Evolutionary conservation across 1,140 invertebrate species (phyloP), one percentile per base, ranked within the genome.

Genomic region (Calosoma granatense): DNA sequence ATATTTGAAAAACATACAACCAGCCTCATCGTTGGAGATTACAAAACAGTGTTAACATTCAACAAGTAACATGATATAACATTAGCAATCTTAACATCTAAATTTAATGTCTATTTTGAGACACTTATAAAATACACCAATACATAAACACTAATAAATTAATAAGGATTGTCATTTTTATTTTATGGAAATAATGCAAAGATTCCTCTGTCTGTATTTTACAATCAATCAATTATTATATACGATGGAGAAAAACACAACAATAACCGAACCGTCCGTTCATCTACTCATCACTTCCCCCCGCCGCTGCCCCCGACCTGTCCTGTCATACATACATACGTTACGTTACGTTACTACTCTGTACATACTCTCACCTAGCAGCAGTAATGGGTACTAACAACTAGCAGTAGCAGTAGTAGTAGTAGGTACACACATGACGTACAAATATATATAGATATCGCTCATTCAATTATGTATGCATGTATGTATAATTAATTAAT

Each of bases 131-230:
- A 64, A 64, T 65, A 68, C 67, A 68, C 57, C 67, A 59, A 68
- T 62, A 67, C 61, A 65, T 62, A 61, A 63, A 64, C 53, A 60
- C 59, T 58, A 60, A 60, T 63, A 63, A 66, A 65, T 63, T 53
- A 64, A 58, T 58, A 60, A 60, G 65, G 67, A 69, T 69, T 69
- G 67, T 69, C 67, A 66, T 66, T 67, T 65, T 64, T 47, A 47
- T 63, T 60, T 61, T 61, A 59, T 63, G 60, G 63, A 64, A 64
- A 63, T 47, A 47, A 47, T 47, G 41, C 41, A 47, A 47, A 47
- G 41, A 47, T 47, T 47, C 41, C 41, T 47, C 41, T 47, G 41
- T 47, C 17, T n/a, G n/a, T n/a, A n/a, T n/a, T n/a, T n/a, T n/a
- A n/a, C n/a, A n/a, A n/a, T n/a, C n/a, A n/a, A n/a, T n/a, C n/a